Percentiles rank a stretch among this genome's conserved stretches.
Evolutionary conservation across 2,888 invertebrate species (phyloP).

Genomic region (Sarcophaga subvicina): DNA sequence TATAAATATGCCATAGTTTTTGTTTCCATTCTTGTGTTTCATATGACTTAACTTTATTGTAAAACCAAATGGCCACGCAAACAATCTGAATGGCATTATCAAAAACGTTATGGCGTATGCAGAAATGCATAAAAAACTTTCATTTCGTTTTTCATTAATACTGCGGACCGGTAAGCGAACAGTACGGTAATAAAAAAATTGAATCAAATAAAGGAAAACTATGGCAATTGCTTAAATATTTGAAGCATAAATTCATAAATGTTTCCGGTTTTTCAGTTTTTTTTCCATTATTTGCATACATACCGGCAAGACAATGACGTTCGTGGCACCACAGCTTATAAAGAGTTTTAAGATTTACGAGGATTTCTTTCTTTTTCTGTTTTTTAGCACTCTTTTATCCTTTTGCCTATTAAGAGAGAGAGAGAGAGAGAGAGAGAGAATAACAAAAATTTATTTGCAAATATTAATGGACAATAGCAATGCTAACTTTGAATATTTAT

Average conservation of each 20-base stretch:
- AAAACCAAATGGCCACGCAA: conserved; percentile 6
- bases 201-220: neutral
- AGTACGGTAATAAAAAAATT: too few relatives aligned
- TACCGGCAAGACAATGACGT: conserved; percentile 5
- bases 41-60: neutral
- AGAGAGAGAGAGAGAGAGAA: neutral
- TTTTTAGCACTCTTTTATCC: too few relatives aligned
- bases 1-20: conserved; percentile 5
- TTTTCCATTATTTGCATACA: neutral
- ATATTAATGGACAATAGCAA: conserved; percentile 25
- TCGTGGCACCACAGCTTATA: neutral
- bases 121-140: too few relatives aligned
- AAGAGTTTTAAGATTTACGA: conserved; percentile 39
- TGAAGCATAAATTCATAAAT: conserved; percentile 43
- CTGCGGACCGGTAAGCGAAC: too few relatives aligned
- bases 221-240: conserved; percentile 24
- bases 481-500: conserved; percentile 27
- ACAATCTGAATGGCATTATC: too few relatives aligned
- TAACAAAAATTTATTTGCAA: neutral
- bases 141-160: too few relatives aligned
- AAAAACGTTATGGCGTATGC: too few relatives aligned
- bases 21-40: too few relatives aligned
- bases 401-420: neutral
- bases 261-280: conserved; percentile 13
- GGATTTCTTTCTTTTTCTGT: neutral